Evolutionary conservation across 2,888 invertebrate species (phyloP).

Genomic region (Macrosoma leucophasiata): DNA sequence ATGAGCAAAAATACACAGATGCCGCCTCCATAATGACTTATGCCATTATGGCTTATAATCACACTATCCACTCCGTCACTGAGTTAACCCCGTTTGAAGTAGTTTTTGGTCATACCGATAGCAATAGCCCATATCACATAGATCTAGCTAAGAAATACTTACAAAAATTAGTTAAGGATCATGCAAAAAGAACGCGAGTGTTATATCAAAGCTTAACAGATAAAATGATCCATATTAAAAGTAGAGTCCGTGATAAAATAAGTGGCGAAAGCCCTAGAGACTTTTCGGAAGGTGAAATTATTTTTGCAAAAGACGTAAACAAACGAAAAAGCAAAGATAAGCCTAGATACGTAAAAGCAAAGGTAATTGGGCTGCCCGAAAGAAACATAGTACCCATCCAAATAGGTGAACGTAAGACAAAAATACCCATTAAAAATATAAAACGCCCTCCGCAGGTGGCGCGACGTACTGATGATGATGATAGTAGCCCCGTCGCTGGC

Average conservation of each 20-base stretch:
- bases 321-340: conserved; percentile 6
- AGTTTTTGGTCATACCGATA: conserved; percentile 17
- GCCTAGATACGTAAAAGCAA: conserved; percentile 4
- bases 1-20: conserved; percentile 12
- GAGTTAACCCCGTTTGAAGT: conserved; percentile 21
- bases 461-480: too few relatives aligned
- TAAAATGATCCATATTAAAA: not conserved
- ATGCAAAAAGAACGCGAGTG: too few relatives aligned
- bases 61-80: conserved; percentile 18
- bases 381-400: conserved; percentile 1
- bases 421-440: conserved; percentile 4
- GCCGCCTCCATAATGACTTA: conserved; percentile 12
- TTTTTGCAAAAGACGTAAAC: conserved; percentile 3
- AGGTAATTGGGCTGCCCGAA: not conserved
- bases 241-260: conserved; percentile 2
- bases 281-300: not conserved
- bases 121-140: conserved; percentile 2
- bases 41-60: conserved; percentile 21
- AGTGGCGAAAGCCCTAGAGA: conserved; percentile 1
- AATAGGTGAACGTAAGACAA: not conserved
- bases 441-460: too few relatives aligned
- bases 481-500: too few relatives aligned
- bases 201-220: too few relatives aligned
- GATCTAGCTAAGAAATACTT: too few relatives aligned
- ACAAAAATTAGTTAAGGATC: too few relatives aligned